A percentile compares a stretch with the other conserved stretches of the same genome.
phyloP scores from a whole-genome alignment of 2,888 invertebrate genomes.

The Ophioninae sp. region DNA sequence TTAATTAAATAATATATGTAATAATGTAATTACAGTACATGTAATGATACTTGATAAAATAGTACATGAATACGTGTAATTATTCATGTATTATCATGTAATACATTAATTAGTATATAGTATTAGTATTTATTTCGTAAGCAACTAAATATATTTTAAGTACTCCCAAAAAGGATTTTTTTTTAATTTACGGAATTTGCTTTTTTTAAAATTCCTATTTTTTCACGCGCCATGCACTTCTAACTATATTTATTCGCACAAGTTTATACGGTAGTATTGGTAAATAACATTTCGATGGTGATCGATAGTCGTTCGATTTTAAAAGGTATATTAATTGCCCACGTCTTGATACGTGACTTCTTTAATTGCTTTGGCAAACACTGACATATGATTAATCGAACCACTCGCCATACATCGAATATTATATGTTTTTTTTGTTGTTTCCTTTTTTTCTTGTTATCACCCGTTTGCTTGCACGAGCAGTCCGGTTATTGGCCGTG shows the following conservation, averaged over 20 bases:
- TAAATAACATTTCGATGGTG: constrained; percentile 68
- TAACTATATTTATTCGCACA: not conserved
- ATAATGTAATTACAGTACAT: too few relatives aligned
- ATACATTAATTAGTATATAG: too few relatives aligned
- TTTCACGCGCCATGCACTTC: not conserved
- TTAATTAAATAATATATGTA: too few relatives aligned
- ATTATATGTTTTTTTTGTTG: constrained; percentile 30
- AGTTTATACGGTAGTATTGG: not conserved
- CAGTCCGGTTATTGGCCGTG: constrained; percentile 21
- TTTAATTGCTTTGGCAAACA: constrained; percentile 71
- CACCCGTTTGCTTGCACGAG: constrained; percentile 16
- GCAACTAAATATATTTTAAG: too few relatives aligned
- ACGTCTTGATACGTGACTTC: constrained; percentile 69
- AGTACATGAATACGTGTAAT: too few relatives aligned
- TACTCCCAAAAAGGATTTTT: constrained; percentile 28
- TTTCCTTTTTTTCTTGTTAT: not conserved
- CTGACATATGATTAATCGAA: constrained; percentile 70
- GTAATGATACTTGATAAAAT: too few relatives aligned
- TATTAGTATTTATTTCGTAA: too few relatives aligned
- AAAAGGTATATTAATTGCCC: constrained; percentile 73
- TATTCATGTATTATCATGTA: too few relatives aligned
- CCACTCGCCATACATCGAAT: constrained; percentile 39
- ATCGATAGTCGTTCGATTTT: constrained; percentile 73
- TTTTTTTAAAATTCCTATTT: too few relatives aligned
- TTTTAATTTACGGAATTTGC: too few relatives aligned